These are phyloP conservation scores for Pipistrellus nathusii DNA, from an alignment of 2,797 vertebrate genomes.

Conservation along the genomic window DNA sequence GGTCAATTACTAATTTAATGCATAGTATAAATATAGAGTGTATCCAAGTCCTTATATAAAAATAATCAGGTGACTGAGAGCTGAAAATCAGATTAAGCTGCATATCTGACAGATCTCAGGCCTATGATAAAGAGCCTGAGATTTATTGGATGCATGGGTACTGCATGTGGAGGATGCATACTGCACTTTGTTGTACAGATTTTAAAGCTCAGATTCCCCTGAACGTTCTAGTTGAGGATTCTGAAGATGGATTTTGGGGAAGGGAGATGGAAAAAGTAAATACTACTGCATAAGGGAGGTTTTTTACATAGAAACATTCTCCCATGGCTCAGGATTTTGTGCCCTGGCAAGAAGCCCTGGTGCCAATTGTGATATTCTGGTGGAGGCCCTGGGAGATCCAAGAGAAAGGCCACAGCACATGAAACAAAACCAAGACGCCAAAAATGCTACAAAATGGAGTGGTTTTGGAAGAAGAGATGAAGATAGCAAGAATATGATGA, in stretches of 20 bases:
- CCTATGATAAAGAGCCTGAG: neutral
- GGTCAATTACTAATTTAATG: neutral
- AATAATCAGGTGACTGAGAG: neutral
- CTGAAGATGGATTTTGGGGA: neutral
- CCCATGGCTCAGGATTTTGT: neutral
- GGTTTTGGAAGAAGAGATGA: neutral
- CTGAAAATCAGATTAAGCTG: neutral
- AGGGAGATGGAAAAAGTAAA: neutral
- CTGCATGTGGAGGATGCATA: neutral
- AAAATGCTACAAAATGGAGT: neutral
- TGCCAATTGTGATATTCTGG: neutral
- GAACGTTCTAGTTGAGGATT: neutral
- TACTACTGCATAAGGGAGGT: neutral
- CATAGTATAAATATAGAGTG: neutral
- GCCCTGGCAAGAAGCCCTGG: neutral
- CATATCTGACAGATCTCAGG: neutral
- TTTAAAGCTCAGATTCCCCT: neutral
- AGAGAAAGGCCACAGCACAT: neutral
- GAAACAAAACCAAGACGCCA: neutral
- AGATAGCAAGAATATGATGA: neutral
- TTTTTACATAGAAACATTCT: neutral
- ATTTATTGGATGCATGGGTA: neutral
- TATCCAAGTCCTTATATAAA: neutral
- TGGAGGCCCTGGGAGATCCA: neutral
- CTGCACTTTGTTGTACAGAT: neutral